Conservation (phyloP, 2,113 vertebrate genomes). For the Ameiurus melas region DNA sequence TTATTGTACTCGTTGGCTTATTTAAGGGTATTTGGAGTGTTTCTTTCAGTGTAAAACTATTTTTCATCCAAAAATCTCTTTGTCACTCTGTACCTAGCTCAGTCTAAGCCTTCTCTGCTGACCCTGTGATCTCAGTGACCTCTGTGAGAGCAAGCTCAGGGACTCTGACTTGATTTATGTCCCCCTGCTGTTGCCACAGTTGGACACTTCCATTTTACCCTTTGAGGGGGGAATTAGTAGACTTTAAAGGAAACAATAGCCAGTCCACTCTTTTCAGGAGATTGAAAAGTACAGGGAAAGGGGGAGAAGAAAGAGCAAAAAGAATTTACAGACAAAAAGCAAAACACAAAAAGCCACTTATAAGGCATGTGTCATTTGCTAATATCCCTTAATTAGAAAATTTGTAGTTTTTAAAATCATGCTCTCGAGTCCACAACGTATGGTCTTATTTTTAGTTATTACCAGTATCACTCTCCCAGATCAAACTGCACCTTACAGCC, state of each 20-base stretch:
- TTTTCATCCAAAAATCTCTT: slow-evolving; percentile 24
- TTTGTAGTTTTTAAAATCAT: slow-evolving; percentile 45
- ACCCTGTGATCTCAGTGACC: slow-evolving; percentile 83
- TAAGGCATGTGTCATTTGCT: slow-evolving; percentile 66
- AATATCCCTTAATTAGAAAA: slow-evolving; percentile 68
- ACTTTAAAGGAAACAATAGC: slow-evolving; percentile 86
- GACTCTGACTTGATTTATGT: slow-evolving; percentile 94
- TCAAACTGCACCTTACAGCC: slow-evolving; percentile 36
- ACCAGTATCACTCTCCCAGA: slow-evolving; percentile 31
- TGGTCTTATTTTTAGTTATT: slow-evolving; percentile 33
- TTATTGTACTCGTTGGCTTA: slow-evolving; percentile 1
- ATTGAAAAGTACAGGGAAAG: slow-evolving; percentile 32
- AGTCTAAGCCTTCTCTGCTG: slow-evolving; percentile 68
- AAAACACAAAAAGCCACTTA: background rate
- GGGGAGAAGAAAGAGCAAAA: slow-evolving; percentile 4
- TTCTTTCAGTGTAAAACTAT: background rate
- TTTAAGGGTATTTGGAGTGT: background rate
- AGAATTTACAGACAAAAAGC: slow-evolving; percentile 53
- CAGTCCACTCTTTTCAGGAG: slow-evolving; percentile 67
- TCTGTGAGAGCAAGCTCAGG: slow-evolving; percentile 79
- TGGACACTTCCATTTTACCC: slow-evolving; percentile 93
- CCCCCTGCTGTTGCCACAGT: slow-evolving; percentile 87
- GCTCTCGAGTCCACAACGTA: background rate
- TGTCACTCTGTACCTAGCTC: slow-evolving; percentile 60
- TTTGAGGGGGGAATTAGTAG: slow-evolving; percentile 81